Evolutionary conservation across 1,140 invertebrate genomes (phyloP), one percentile per base, ranked within the genome.

Genomic region (Platyscapa corneri): DNA sequence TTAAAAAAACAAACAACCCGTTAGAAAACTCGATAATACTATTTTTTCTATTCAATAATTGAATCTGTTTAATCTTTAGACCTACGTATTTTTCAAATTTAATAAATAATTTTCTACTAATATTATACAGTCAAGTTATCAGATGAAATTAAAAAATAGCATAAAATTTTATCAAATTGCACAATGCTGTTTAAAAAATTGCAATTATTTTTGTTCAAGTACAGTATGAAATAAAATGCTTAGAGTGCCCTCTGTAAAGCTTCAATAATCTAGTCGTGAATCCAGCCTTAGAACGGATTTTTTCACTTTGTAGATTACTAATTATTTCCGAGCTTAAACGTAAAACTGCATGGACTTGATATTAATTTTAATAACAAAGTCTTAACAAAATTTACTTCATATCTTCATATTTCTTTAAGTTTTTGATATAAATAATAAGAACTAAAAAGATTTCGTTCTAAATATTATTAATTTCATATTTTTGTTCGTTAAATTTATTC

Each of bases 181-280:
- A 64, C 20, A n/a, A 60, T 7, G 12, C 32, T 3, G 5, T n/a
- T 37, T 53, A 12, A 30, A 78, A 78, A 64, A 78, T 60, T 37
- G 34, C 34, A 78, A 78, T 78, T 60, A 78, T 64, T 34, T 78
- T 23, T 56, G 3, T 27, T 72, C 70, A 72, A 72, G 20, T 72
- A 20, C 34, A 39, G 70, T 39, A 72, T 39, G 70, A 72, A 72
- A 72, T 72, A 72, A 72, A 72, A 30, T 39, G 70, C 20, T 27
- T 18, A 18, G 20, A 39, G 34, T 72, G 70, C 0, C 20, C 14
- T 34, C 76, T 39, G 34, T 27, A 78, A 64, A 78, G 53, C 32
- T 78, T 23, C 76, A 60, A 78, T 60, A 78, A 78, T 78, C 76
- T 53, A 60, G 53, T 64, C 76, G 53, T 60, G 46, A 78, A 78